Conservation (phyloP, 2,888 invertebrate genomes). For the Ochropacha duplaris region DNA sequence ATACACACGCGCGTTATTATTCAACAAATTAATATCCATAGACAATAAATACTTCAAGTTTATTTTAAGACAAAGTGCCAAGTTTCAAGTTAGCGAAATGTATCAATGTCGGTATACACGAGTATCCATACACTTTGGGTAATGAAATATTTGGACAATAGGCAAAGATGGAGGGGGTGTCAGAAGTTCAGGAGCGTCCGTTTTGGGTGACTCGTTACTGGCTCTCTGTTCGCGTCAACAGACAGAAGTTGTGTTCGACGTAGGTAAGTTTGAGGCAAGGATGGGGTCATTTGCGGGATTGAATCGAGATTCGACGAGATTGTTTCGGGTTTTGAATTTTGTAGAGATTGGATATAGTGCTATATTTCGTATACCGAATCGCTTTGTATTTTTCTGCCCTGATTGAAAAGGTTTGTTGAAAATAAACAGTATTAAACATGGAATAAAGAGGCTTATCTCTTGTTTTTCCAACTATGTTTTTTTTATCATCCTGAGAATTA, state of each 20-base stretch:
- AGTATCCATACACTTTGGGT: conserved; percentile 28
- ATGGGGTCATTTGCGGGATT: conserved; percentile 19
- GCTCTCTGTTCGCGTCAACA: conserved; percentile 11
- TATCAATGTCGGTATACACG: conserved; percentile 35
- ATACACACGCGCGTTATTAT: not conserved
- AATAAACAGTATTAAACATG: not conserved
- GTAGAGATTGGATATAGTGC: not conserved
- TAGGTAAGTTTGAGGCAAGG: conserved; percentile 15
- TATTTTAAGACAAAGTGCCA: conserved; percentile 32
- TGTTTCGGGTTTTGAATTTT: conserved; percentile 2
- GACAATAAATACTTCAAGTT: conserved; percentile 29
- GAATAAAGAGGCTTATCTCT: not conserved
- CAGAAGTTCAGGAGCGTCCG: conserved; percentile 28
- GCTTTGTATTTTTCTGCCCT: not conserved
- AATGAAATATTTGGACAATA: conserved; percentile 43
- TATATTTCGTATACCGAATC: not conserved
- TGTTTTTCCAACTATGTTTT: not conserved
- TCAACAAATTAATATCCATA: conserved; percentile 6
- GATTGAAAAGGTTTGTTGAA: not conserved
- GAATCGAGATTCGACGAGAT: conserved; percentile 13
- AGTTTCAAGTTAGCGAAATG: conserved; percentile 28
- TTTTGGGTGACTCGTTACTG: conserved; percentile 30
- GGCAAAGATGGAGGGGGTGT: conserved; percentile 29
- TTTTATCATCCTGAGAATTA: no score
- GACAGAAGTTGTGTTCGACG: conserved; percentile 17